These are phyloP conservation scores for Drosophila cognata DNA, from an alignment of 2,888 invertebrate genomes.

Conservation along the genomic window DNA sequence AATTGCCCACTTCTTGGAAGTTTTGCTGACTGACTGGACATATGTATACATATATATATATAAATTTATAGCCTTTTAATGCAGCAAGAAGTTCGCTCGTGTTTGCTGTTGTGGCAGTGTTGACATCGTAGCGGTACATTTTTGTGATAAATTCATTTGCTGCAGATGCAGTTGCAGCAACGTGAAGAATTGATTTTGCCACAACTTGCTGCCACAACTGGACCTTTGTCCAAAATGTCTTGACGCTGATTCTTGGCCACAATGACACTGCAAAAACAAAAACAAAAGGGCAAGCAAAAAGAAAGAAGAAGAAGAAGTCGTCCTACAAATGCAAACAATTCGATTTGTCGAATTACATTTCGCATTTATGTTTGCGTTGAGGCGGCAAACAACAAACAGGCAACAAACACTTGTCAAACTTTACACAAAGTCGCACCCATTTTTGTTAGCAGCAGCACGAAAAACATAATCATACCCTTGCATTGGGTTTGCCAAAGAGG, in stretches of 20 bases:
- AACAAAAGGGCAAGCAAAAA: slow-evolving; percentile 21
- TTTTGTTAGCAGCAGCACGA: neutral
- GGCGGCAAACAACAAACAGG: slow-evolving; percentile 44
- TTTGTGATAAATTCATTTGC: slow-evolving; percentile 74
- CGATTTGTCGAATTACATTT: slow-evolving; percentile 29
- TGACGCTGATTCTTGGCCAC: slow-evolving; percentile 40
- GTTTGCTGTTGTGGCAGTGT: slow-evolving; percentile 52
- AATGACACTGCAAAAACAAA: slow-evolving; percentile 36
- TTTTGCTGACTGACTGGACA: slow-evolving; percentile 22
- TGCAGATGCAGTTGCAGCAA: slow-evolving; percentile 48
- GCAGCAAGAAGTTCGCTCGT: slow-evolving; percentile 41
- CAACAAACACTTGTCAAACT: slow-evolving; percentile 31
- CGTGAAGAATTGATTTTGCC: slow-evolving; percentile 10
- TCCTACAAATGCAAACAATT: slow-evolving; percentile 38
- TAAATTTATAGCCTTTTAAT: slow-evolving; percentile 72
- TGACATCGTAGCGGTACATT: slow-evolving; percentile 74
- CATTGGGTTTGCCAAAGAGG: neutral
- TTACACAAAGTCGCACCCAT: slow-evolving; percentile 26
- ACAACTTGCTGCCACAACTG: slow-evolving; percentile 2
- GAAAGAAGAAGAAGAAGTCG: slow-evolving; percentile 20
- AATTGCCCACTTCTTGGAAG: slow-evolving; percentile 74
- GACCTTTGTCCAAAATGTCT: slow-evolving; percentile 13
- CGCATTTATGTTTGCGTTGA: slow-evolving; percentile 12
- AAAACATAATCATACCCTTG: neutral
- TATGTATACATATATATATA: slow-evolving; percentile 1